Evolutionary conservation across 2,888 invertebrate genomes (phyloP).

Genomic region (Protophormia terraenovae): DNA sequence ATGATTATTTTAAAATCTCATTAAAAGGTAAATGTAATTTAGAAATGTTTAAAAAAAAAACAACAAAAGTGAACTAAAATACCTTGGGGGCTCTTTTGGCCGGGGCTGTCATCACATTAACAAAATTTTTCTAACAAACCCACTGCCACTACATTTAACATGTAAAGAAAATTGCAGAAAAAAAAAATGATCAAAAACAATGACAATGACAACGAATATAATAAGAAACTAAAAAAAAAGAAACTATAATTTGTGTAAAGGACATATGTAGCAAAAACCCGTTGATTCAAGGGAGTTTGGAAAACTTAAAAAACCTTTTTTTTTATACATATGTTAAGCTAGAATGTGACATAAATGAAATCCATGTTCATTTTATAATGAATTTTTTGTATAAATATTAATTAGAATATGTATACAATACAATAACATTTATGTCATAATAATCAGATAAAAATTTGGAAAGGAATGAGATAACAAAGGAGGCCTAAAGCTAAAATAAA

Average conservation of each 20-base stretch:
- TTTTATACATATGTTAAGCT: constrained; percentile 23
- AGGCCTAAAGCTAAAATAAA: not conserved
- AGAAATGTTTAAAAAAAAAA: constrained; percentile 37
- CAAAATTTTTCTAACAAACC: constrained; percentile 42
- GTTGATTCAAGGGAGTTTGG: constrained; percentile 35
- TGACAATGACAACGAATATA: constrained; percentile 46
- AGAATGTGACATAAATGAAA: constrained; percentile 42
- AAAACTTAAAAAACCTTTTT: not conserved
- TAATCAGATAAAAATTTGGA: constrained; percentile 40
- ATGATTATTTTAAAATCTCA: constrained; percentile 65
- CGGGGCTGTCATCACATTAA: constrained; percentile 62
- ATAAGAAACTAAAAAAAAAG: not conserved
- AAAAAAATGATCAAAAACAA: constrained; percentile 41
- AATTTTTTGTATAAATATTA: constrained; percentile 60
- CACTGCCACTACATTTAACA: constrained; percentile 31
- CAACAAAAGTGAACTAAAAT: constrained; percentile 14
- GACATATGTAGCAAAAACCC: constrained; percentile 36
- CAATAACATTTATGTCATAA: constrained; percentile 49
- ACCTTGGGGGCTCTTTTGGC: constrained; percentile 48
- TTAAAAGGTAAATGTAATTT: constrained; percentile 67
- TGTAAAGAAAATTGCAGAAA: not conserved
- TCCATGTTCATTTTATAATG: constrained; percentile 23
- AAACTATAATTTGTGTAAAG: constrained; percentile 18
- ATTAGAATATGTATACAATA: constrained; percentile 57
- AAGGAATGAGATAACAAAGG: not conserved